These are phyloP conservation scores for Antigone vipio DNA, from an alignment of 2,113 vertebrate genomes.

Conservation along the genomic window DNA sequence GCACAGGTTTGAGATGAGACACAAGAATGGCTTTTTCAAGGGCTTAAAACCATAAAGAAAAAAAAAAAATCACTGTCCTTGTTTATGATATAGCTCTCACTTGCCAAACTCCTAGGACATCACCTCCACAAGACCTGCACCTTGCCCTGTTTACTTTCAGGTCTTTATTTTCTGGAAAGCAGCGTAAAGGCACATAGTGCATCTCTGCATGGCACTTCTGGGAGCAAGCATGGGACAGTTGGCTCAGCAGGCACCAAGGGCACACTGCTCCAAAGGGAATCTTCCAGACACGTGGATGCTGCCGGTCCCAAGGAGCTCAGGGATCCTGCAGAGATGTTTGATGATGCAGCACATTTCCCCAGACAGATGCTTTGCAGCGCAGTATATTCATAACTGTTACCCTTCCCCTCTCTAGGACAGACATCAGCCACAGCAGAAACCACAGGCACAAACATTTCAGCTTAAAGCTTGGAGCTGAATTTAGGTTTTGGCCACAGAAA, in stretches of 20 bases:
- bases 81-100: background rate
- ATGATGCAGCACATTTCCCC: background rate
- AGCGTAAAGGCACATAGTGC: background rate
- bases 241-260: background rate
- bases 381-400: background rate
- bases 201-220: background rate
- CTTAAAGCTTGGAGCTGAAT: background rate
- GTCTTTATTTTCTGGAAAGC: background rate
- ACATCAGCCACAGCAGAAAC: background rate
- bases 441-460: background rate
- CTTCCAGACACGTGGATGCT: accelerated
- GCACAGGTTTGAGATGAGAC: background rate
- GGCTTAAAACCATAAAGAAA: background rate
- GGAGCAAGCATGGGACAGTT: accelerated
- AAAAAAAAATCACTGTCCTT: background rate
- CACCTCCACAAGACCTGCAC: background rate
- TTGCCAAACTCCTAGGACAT: background rate
- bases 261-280: background rate
- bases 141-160: accelerated
- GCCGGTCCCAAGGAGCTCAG: background rate
- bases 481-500: background rate
- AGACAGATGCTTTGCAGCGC: background rate
- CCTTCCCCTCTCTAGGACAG: background rate
- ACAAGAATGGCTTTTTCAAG: background rate
- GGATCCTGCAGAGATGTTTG: background rate